Evolutionary conservation across 1,140 invertebrate species (phyloP), one percentile per base, ranked within the genome.

Genomic region (Hylaeus volcanicus): DNA sequence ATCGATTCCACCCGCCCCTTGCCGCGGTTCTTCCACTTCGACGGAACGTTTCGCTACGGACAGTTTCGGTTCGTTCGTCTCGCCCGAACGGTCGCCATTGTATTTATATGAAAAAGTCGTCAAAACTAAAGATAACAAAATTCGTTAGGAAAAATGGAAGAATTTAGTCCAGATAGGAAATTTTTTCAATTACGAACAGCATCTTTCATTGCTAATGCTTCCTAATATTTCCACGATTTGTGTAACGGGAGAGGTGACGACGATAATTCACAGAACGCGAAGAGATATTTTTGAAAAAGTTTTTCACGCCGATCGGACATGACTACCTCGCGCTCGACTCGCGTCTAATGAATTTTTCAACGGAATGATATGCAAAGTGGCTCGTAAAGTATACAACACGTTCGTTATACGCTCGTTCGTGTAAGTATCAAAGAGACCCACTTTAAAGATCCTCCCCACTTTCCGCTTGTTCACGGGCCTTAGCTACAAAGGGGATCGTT

Each of bases 371-470:
- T 91, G 90, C 90, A 91, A 91, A 91, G 85, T 90, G 83, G 88
- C 86, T 90, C 90, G 90, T 91, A 90, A 91, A 90, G 84, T 90
- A 90, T 90, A 90, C 88, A 88, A 89, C 88, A 90, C 88, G 88
- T 90, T 91, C 88, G 90, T 90, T 88, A 90, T 88, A 88, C 86
- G 88, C 82, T 87, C 88, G 84, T 88, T 82, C 82, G 82, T 74
- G 78, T 81, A 81, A 89, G 85, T 86, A 87, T 89, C 88, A 82
- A 85, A 87, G 82, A 81, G 48, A 68, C 73, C 69, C 79, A 74
- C 71, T 79, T 79, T 74, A 45, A 74, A 65, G 56, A 61, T 64
- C 81, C 11, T 53, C 71, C 41, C 43, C 58, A 39, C 77, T 64
- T 76, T 72, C 56, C n/a, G 53, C 79, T 73, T 77, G 73, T 58